phyloP scores from a whole-genome alignment of 2,113 vertebrate species.

The Semnornis frantzii region DNA sequence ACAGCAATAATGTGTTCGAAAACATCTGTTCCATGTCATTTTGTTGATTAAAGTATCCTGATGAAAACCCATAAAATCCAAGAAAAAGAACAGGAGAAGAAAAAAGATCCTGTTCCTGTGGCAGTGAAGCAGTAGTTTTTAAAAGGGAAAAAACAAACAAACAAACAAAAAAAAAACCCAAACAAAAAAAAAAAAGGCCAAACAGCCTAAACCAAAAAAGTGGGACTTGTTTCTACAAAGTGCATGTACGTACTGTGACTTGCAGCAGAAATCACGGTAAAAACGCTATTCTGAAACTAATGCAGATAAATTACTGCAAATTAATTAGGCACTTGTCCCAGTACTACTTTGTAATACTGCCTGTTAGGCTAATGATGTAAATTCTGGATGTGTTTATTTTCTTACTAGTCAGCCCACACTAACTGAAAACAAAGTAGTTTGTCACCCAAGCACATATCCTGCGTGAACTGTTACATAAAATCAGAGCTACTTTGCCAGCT shows the following conservation, averaged over 20 bases:
- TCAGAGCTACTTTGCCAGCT: background rate
- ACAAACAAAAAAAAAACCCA: no score
- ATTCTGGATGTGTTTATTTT: background rate
- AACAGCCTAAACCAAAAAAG: background rate
- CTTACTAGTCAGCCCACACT: background rate
- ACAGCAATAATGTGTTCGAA: background rate
- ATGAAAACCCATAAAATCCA: background rate
- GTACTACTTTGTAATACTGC: background rate
- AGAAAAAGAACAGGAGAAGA: background rate
- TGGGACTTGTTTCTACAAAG: background rate
- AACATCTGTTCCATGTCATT: background rate
- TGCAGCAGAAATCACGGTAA: background rate
- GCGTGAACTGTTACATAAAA: conserved; percentile 25
- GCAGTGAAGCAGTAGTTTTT: background rate
- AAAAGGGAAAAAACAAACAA: background rate
- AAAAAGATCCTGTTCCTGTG: background rate
- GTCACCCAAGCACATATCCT: background rate
- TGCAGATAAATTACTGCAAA: background rate
- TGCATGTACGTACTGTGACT: background rate
- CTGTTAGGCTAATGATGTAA: background rate
- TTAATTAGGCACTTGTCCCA: background rate
- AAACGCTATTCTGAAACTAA: background rate
- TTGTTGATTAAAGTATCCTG: background rate
- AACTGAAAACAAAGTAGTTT: conserved; percentile 14
- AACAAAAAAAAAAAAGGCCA: background rate